Evolutionary conservation across 2,888 invertebrate genomes (phyloP).

Genomic region (Acronicta alni): DNA sequence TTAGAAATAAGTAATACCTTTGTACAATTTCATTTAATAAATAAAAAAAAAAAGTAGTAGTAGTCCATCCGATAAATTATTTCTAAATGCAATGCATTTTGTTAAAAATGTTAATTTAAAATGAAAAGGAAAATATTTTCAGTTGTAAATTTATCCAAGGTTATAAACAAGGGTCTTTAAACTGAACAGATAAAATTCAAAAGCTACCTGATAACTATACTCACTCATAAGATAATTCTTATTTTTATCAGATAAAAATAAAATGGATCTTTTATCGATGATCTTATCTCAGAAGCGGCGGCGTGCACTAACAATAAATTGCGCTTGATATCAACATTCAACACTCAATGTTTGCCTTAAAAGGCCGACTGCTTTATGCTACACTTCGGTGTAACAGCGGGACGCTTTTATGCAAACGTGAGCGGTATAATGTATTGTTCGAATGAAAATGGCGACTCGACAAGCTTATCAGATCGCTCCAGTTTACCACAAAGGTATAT

Average conservation of each 20-base stretch:
- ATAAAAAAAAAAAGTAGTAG: too few species aligned
- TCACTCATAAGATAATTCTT: conserved; percentile 32
- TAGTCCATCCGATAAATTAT: too few species aligned
- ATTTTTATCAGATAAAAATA: conserved; percentile 22
- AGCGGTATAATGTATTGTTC: conserved; percentile 54
- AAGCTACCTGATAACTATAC: conserved; percentile 14
- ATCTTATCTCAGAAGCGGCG: conserved; percentile 32
- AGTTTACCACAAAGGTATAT: conserved; percentile 54
- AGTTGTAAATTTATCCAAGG: too few species aligned
- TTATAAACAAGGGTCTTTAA: not conserved
- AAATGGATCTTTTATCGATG: conserved; percentile 25
- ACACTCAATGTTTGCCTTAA: conserved; percentile 38
- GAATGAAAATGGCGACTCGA: conserved; percentile 51
- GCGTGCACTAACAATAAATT: conserved; percentile 35
- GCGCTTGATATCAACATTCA: conserved; percentile 27
- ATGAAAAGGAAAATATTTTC: too few species aligned
- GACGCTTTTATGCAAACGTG: conserved; percentile 53
- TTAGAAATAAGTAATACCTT: too few species aligned
- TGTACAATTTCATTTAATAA: too few species aligned
- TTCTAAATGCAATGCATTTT: too few species aligned
- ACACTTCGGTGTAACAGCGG: conserved; percentile 52
- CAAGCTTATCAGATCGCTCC: conserved; percentile 62
- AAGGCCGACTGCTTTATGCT: conserved; percentile 41
- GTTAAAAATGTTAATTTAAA: too few species aligned
- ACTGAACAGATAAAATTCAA: conserved; percentile 1